These are phyloP conservation scores for Laticauda colubrina DNA, from an alignment of 2,113 vertebrate species.

Conservation along the genomic window DNA sequence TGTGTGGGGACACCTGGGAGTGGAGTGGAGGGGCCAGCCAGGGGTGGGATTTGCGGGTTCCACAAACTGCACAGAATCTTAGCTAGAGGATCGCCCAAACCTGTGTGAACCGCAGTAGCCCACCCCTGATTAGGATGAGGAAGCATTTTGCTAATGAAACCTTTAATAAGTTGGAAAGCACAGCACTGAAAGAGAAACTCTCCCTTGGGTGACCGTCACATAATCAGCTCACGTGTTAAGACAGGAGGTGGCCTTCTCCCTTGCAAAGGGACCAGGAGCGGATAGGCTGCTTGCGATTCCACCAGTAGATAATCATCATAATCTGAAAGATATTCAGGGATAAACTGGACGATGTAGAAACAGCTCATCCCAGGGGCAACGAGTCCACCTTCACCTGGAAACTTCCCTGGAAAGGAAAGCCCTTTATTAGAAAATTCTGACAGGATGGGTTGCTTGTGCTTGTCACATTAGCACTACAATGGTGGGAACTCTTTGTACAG, in stretches of 20 bases:
- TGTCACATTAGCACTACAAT: background rate
- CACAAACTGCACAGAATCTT: too few species aligned
- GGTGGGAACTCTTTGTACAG: constrained; percentile 16
- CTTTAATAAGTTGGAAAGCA: background rate
- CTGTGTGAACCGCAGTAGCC: too few species aligned
- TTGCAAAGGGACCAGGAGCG: constrained; percentile 79
- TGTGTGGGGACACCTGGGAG: too few species aligned
- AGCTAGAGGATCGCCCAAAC: too few species aligned
- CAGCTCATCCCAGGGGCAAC: constrained; percentile 94
- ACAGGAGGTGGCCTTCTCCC: constrained; percentile 81
- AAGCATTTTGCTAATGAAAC: constrained; percentile 4
- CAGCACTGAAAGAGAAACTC: background rate
- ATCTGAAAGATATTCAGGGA: constrained; percentile 80
- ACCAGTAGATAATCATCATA: constrained; percentile 85
- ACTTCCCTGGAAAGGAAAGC: constrained; percentile 75
- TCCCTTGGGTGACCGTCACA: background rate
- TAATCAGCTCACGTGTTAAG: constrained; percentile 79
- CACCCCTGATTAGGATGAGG: background rate
- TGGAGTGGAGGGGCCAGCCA: too few species aligned
- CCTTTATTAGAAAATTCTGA: constrained; percentile 18
- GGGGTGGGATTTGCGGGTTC: too few species aligned
- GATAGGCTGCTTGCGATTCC: constrained; percentile 76
- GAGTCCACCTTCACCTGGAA: constrained; percentile 83
- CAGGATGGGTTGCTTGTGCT: background rate
- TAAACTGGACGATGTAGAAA: constrained; percentile 83